Conservation (phyloP, 2,797 vertebrate species). For the Mastacembelus armatus region DNA sequence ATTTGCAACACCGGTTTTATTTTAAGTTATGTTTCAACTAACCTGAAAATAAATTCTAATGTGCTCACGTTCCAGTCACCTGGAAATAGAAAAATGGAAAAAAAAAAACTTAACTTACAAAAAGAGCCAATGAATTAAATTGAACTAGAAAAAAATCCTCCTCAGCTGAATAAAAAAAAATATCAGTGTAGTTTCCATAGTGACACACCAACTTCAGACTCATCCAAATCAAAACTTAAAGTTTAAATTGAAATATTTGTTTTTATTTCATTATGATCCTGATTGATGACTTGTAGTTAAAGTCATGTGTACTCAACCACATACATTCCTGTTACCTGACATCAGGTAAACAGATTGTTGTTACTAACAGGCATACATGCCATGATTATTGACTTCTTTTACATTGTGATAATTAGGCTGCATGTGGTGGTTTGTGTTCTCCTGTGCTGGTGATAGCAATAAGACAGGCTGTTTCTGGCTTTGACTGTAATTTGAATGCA, state of each 20-base stretch:
- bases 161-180: too few relatives aligned
- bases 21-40: too few relatives aligned
- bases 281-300: background rate
- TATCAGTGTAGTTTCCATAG: background rate
- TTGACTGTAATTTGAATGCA: constrained; percentile 9
- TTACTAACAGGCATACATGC: background rate
- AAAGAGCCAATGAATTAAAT: too few relatives aligned
- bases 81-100: too few relatives aligned
- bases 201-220: background rate
- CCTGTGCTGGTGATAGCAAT: background rate
- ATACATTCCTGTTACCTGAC: background rate
- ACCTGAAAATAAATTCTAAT: too few relatives aligned
- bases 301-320: background rate
- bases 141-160: too few relatives aligned
- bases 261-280: background rate
- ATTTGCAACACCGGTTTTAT: too few relatives aligned
- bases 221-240: background rate
- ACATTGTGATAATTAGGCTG: constrained; percentile 4
- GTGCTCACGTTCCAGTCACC: too few relatives aligned
- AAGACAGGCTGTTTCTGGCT: background rate
- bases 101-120: too few relatives aligned
- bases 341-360: background rate
- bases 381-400: background rate
- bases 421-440: background rate
- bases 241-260: too few relatives aligned